Evolutionary conservation across 2,113 vertebrate species (phyloP).

Genomic region (Halichoeres trimaculatus): DNA sequence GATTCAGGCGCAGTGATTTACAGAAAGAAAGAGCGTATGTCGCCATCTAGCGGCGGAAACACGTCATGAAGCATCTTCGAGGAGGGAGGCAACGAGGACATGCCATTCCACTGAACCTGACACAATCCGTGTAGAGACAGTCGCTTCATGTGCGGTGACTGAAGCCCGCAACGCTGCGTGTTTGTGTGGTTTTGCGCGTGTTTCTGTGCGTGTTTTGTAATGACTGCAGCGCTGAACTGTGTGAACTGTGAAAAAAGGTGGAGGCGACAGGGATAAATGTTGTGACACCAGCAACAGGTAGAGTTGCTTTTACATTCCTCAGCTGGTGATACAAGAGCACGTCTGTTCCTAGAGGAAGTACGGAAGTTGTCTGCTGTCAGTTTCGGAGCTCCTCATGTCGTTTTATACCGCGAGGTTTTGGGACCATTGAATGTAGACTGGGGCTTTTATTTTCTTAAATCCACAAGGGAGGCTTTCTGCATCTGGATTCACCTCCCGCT

Average conservation of each 20-base stretch:
- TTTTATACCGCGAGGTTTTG: conserved; percentile 15
- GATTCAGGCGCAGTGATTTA: conserved; percentile 30
- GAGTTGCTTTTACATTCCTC: conserved; percentile 72
- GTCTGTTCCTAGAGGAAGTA: conserved; percentile 36
- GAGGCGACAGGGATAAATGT: conserved; percentile 7
- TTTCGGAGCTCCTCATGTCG: conserved; percentile 17
- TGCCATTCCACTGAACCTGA: conserved; percentile 60
- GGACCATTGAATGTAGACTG: conserved; percentile 28
- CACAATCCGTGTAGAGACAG: conserved; percentile 1
- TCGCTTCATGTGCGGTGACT: background rate
- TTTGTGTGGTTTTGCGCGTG: background rate
- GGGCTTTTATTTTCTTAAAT: conserved; percentile 2
- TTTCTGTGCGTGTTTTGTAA: background rate
- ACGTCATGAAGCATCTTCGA: background rate
- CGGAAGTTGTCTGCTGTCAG: conserved; percentile 60
- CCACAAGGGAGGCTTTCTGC: conserved; percentile 3
- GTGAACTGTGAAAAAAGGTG: conserved; percentile 6
- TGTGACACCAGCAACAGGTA: conserved; percentile 71
- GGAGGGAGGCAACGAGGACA: conserved; percentile 40
- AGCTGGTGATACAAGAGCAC: conserved; percentile 21
- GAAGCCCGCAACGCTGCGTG: background rate
- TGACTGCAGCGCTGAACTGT: background rate
- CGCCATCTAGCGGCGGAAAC: conserved; percentile 56
- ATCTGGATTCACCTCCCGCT: conserved; percentile 17
- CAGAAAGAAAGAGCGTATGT: conserved; percentile 28